These are phyloP conservation scores for Chromoteleia sp. DNA, from an alignment of 2,888 invertebrate genomes.

Conservation along the genomic window DNA sequence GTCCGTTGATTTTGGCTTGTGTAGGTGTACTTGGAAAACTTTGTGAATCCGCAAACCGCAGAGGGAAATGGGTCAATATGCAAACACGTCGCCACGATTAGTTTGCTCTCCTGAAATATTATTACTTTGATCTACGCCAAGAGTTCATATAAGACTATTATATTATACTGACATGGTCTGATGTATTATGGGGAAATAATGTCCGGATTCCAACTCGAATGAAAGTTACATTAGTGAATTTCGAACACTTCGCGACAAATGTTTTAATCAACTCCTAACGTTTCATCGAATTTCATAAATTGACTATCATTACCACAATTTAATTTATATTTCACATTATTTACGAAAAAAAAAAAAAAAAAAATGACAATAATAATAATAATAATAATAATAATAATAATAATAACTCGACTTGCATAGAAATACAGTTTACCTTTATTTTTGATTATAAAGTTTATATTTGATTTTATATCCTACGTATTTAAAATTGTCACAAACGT, in stretches of 20 bases:
- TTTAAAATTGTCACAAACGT: too few species aligned
- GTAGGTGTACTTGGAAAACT: conserved; percentile 67
- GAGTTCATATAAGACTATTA: conserved; percentile 50
- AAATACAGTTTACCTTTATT: too few species aligned
- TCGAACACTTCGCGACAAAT: conserved; percentile 10
- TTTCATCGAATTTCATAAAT: background rate
- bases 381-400: too few species aligned
- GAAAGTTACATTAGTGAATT: conserved; percentile 16
- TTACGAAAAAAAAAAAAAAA: too few species aligned
- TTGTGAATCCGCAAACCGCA: conserved; percentile 69
- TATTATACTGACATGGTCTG: conserved; percentile 28
- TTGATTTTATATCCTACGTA: too few species aligned
- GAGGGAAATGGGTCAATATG: conserved; percentile 70
- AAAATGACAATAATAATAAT: too few species aligned
- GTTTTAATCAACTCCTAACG: conserved; percentile 6
- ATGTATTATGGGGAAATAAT: conserved; percentile 38
- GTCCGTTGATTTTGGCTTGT: conserved; percentile 67
- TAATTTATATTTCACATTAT: too few species aligned
- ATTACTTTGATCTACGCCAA: conserved; percentile 57
- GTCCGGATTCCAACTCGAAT: conserved; percentile 23
- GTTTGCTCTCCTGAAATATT: conserved; percentile 64
- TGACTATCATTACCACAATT: background rate
- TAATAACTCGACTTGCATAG: too few species aligned
- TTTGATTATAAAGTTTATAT: too few species aligned
- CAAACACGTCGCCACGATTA: conserved; percentile 67